Conservation (phyloP, 2,888 invertebrate genomes). For the Spisula subtruncata region DNA sequence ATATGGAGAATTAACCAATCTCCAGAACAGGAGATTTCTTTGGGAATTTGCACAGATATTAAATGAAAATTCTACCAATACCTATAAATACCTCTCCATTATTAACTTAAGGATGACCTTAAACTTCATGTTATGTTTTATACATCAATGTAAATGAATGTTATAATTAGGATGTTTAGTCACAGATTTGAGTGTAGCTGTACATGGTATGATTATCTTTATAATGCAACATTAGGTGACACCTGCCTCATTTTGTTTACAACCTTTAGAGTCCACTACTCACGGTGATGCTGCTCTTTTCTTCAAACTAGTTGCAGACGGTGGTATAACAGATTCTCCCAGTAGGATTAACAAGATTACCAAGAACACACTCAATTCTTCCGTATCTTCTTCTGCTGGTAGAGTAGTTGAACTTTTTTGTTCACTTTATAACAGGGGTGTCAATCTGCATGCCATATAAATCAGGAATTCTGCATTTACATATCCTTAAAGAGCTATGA, state of each 20-base stretch:
- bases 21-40: too few relatives aligned
- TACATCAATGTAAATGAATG: too few relatives aligned
- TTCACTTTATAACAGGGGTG: neutral
- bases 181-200: neutral
- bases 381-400: slow-evolving; percentile 10
- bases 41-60: too few relatives aligned
- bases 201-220: neutral
- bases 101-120: too few relatives aligned
- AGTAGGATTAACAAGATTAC: slow-evolving; percentile 17
- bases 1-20: too few relatives aligned
- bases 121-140: too few relatives aligned
- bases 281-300: slow-evolving; percentile 78
- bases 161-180: neutral
- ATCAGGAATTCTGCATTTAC: too few relatives aligned
- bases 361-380: slow-evolving; percentile 29
- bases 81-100: too few relatives aligned
- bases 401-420: slow-evolving; percentile 31
- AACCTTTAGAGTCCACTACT: slow-evolving; percentile 73
- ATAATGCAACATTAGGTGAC: neutral
- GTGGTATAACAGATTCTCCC: slow-evolving; percentile 32
- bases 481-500: too few relatives aligned
- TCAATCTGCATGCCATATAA: too few relatives aligned
- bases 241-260: slow-evolving; percentile 52
- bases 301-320: slow-evolving; percentile 78
- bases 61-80: too few relatives aligned